phyloP scores from a whole-genome alignment of 2,888 invertebrate species.

The Onthophagus sagittarius region DNA sequence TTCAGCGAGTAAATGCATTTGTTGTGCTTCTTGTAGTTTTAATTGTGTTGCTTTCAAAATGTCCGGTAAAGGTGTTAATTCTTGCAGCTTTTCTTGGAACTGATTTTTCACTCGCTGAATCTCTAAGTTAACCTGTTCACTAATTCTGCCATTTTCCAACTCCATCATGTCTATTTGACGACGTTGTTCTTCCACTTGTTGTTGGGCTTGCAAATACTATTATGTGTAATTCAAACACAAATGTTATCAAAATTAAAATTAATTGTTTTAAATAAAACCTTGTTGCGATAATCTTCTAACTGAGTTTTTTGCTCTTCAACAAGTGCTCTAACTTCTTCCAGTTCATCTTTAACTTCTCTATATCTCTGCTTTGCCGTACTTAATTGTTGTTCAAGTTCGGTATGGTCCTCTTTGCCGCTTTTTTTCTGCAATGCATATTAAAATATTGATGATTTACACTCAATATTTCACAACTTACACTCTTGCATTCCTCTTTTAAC shows the following conservation, averaged over 20 bases:
- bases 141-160: conserved; percentile 66
- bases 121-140: conserved; percentile 68
- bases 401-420: conserved; percentile 60
- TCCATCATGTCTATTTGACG: conserved; percentile 68
- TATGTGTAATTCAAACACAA: conserved; percentile 14
- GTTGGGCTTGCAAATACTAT: conserved; percentile 62
- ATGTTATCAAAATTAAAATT: background rate
- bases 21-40: conserved; percentile 65
- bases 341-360: conserved; percentile 58
- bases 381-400: conserved; percentile 59
- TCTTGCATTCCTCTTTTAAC: conserved; percentile 45
- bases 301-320: conserved; percentile 65
- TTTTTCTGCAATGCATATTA: conserved; percentile 30
- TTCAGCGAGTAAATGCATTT: conserved; percentile 62
- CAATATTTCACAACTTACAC: conserved; percentile 30
- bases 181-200: conserved; percentile 66
- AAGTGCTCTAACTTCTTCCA: conserved; percentile 55
- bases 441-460: background rate
- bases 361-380: conserved; percentile 54
- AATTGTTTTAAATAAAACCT: conserved; percentile 44
- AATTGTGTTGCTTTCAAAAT: conserved; percentile 65
- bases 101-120: conserved; percentile 66
- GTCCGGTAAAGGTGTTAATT: conserved; percentile 65
- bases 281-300: conserved; percentile 66
- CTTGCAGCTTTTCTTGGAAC: conserved; percentile 69